Conservation (phyloP, 2,888 invertebrate genomes). For the Lasioglossum pauxillum region DNA sequence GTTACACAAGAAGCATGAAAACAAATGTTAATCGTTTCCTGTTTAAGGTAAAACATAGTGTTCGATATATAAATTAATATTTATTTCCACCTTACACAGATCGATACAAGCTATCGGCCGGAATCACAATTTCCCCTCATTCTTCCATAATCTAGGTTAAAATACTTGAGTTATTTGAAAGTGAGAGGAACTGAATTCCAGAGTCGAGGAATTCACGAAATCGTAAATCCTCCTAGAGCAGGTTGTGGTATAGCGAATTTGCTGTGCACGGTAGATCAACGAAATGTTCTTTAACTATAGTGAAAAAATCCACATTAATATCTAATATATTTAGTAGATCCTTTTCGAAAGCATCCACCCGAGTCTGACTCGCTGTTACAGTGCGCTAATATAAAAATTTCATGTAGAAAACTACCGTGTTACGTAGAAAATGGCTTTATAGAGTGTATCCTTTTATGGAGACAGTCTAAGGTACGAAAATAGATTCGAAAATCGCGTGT, state of each 20-base stretch:
- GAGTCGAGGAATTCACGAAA: slow-evolving; percentile 8
- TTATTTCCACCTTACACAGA: neutral
- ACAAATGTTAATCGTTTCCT: neutral
- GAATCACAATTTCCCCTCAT: neutral
- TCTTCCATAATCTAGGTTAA: slow-evolving; percentile 1
- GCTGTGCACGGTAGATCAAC: neutral
- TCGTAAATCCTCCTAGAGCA: slow-evolving; percentile 17
- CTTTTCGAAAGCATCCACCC: neutral
- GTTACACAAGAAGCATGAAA: neutral
- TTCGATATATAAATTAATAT: neutral
- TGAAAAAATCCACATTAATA: neutral
- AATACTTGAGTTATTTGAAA: slow-evolving; percentile 28
- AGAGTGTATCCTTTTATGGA: neutral
- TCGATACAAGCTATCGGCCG: neutral
- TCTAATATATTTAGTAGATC: no score
- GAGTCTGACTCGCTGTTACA: no score
- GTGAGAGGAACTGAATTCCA: slow-evolving; percentile 23
- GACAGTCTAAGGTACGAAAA: neutral
- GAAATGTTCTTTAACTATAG: neutral
- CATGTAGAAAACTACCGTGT: neutral
- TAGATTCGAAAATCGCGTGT: neutral
- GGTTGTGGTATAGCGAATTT: neutral
- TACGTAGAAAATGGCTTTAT: neutral
- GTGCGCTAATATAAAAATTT: neutral
- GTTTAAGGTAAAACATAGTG: neutral